Base-by-base conservation (phyloP, 1,140 invertebrate species). In the Sitodiplosis mosellana region DNA sequence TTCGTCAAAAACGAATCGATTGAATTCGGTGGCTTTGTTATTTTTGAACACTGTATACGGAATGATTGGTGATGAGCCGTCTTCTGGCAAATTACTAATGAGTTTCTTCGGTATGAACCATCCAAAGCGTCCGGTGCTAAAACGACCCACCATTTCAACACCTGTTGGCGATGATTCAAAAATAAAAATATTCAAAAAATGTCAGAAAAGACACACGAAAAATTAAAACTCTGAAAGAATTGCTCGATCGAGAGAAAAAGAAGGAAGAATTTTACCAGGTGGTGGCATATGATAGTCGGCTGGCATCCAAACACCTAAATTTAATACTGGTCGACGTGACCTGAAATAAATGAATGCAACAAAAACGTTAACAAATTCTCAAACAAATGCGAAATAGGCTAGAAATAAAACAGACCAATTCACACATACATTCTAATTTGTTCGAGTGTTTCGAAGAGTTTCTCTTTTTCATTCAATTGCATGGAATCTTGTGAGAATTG, bases 251-350 rank as follows among this genome's bases (percentile, higher is more conserved):
- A n/a, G n/a, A n/a, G n/a, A n/a, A n/a, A n/a, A n/a, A n/a, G n/a
- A n/a, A n/a, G n/a, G n/a, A n/a, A n/a, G n/a, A n/a, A n/a, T n/a
- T n/a, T n/a, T n/a, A n/a, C 51, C 59, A 27, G 56, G 55, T 53
- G 51, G 49, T 36, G 60, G 54, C 18, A 66, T 69, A 49, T 76
- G 73, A 44, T 72, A 63, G 33, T 75, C 71, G 0, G 77, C 71
- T 2, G 71, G 66, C 36, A 79, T 67, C 74, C 78, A 81, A 1
- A 81, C 74, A 55, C 81, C 80, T 51, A 86, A 59, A 60, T 84
- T 83, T 10, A 85, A 71, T 72, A 79, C 77, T 2, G 75, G 64
- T 65, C 19, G 76, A 75, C 49, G 66, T n/a, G n/a, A n/a, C n/a
- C n/a, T n/a, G n/a, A n/a, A n/a, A n/a, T n/a, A n/a, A n/a, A n/a